Conservation (phyloP, 1,140 invertebrate genomes). For the Cyclina sinensis region DNA sequence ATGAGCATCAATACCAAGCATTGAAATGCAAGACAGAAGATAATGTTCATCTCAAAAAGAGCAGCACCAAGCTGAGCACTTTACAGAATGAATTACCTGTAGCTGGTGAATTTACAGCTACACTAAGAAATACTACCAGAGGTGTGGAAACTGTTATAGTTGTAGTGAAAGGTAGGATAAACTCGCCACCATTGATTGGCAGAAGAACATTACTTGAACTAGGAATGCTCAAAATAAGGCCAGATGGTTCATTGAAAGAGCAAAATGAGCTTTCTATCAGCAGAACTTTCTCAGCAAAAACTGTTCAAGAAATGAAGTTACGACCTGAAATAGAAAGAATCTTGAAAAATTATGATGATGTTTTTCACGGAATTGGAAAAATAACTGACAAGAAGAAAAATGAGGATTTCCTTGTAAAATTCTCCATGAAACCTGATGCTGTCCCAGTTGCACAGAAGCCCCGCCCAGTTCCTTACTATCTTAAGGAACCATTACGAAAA, state of each 20-base stretch:
- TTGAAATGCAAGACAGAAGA: not conserved
- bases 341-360: not conserved
- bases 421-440: slow-evolving; percentile 28
- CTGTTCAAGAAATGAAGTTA: not conserved
- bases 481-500: not conserved
- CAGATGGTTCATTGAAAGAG: not conserved
- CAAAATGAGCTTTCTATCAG: not conserved
- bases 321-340: not conserved
- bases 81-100: not conserved
- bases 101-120: not conserved
- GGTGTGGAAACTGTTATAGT: not conserved
- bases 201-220: not conserved
- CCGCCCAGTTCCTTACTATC: not conserved
- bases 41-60: not conserved
- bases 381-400: not conserved
- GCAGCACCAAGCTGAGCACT: not conserved
- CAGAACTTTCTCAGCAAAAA: not conserved
- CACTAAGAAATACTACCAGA: not conserved
- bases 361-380: not conserved
- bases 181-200: not conserved
- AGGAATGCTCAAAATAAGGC: not conserved
- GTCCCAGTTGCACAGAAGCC: slow-evolving; percentile 33
- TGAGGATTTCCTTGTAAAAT: not conserved
- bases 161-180: not conserved
- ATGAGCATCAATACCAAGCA: not conserved